These are phyloP conservation scores for Magallana angulata DNA, from an alignment of 1,140 invertebrate genomes.

Conservation along the genomic window DNA sequence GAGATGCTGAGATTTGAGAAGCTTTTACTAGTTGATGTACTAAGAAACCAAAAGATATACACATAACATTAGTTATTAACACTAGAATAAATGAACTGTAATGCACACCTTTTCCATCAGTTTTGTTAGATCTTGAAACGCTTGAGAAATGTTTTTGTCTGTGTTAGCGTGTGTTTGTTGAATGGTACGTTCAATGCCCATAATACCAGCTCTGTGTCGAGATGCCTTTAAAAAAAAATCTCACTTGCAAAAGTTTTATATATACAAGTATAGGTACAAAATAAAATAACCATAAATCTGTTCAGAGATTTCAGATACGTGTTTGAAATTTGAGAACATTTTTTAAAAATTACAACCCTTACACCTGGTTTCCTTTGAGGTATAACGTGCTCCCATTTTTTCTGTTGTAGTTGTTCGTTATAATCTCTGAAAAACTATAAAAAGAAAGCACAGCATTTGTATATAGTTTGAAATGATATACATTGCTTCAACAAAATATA, in stretches of 20 bases:
- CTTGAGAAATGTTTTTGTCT: constrained; percentile 93
- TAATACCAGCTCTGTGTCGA: constrained; percentile 85
- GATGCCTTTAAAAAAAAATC: not conserved
- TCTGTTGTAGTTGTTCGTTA: constrained; percentile 77
- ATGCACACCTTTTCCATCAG: constrained; percentile 91
- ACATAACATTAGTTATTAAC: no score
- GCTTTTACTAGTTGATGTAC: no score
- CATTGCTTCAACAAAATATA: not conserved
- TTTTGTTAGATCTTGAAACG: constrained; percentile 96
- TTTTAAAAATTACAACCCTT: constrained; percentile 43
- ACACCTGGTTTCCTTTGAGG: constrained; percentile 61
- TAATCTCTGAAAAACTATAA: constrained; percentile 66
- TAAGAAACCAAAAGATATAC: no score
- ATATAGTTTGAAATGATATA: not conserved
- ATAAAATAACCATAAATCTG: not conserved
- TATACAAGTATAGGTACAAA: not conserved
- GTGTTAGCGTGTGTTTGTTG: constrained; percentile 93
- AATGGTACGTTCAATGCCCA: constrained; percentile 95
- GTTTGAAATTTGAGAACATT: not conserved
- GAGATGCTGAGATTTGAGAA: no score
- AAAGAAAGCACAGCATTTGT: constrained; percentile 21
- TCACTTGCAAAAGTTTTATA: not conserved
- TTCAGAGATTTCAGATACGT: no score
- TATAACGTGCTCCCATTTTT: constrained; percentile 79
- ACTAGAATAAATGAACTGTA: not conserved